A percentile compares a stretch with the other conserved stretches of the same genome.
Conservation (phyloP, 2,797 vertebrate genomes). For the Melanotaenia trifasciata region DNA sequence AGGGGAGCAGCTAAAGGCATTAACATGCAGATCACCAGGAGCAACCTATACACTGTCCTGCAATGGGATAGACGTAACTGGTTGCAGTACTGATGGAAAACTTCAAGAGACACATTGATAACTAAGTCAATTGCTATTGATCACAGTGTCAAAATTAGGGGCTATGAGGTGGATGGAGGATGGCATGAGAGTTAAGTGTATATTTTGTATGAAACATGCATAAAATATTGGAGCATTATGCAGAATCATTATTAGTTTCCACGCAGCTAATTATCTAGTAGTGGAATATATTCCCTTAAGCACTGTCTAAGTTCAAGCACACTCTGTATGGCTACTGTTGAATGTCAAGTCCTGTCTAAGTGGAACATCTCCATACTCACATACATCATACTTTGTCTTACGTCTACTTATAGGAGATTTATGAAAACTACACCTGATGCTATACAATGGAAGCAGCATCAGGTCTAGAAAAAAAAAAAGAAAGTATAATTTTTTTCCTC, state of each 20-base stretch:
- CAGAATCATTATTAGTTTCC: slow-evolving; percentile 66
- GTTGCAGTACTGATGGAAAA: slow-evolving; percentile 67
- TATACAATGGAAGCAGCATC: not conserved
- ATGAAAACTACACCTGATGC: not conserved
- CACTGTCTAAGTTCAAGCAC: slow-evolving; percentile 50
- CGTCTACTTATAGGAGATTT: slow-evolving; percentile 6
- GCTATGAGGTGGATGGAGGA: slow-evolving; percentile 34
- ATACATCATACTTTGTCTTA: slow-evolving; percentile 32
- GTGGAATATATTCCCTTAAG: slow-evolving; percentile 70
- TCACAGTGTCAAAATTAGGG: slow-evolving; percentile 68
- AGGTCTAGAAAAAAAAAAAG: not conserved
- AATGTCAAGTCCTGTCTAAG: slow-evolving; percentile 63
- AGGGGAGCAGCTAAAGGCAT: slow-evolving; percentile 57
- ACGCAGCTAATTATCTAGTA: slow-evolving; percentile 70
- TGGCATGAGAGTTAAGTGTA: slow-evolving; percentile 58
- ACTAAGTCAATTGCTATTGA: slow-evolving; percentile 79
- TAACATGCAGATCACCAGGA: slow-evolving; percentile 51
- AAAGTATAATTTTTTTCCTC: too few relatives aligned
- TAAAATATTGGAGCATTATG: slow-evolving; percentile 72
- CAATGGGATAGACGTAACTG: slow-evolving; percentile 40
- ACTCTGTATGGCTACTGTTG: slow-evolving; percentile 51
- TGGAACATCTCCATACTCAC: slow-evolving; percentile 22
- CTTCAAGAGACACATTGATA: slow-evolving; percentile 74
- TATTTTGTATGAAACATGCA: slow-evolving; percentile 64
- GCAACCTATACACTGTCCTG: slow-evolving; percentile 44